phyloP scores from a whole-genome alignment of 1,140 invertebrate genomes.

The Periplaneta americana region DNA sequence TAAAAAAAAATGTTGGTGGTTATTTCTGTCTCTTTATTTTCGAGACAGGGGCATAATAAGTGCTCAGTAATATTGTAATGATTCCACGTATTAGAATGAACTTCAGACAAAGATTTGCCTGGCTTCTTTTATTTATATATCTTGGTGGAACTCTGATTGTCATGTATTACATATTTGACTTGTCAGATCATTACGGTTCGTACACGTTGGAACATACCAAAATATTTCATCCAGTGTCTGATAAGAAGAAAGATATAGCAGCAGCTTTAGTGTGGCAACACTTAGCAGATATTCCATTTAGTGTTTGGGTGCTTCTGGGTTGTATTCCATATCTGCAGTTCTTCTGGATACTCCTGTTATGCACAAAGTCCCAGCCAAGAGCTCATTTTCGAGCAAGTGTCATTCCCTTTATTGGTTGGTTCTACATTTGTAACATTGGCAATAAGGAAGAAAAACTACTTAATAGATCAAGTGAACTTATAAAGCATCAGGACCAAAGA shows the following conservation, averaged over 20 bases:
- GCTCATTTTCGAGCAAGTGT: conserved; percentile 9
- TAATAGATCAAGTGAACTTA: not conserved
- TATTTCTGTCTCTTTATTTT: not conserved
- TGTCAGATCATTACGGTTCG: conserved; percentile 10
- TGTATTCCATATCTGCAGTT: conserved; percentile 14
- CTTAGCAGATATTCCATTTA: conserved; percentile 12
- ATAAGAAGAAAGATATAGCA: not conserved
- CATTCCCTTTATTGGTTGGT: conserved; percentile 14
- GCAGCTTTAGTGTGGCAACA: conserved; percentile 11
- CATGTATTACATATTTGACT: conserved; percentile 14
- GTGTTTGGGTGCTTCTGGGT: conserved; percentile 9
- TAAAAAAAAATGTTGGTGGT: too few species aligned
- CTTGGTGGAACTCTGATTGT: conserved; percentile 6
- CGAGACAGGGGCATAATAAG: not conserved
- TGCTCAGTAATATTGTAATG: not conserved
- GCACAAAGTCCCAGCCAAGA: conserved; percentile 14
- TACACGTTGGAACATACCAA: conserved; percentile 13
- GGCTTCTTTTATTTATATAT: conserved; percentile 6
- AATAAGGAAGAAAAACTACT: not conserved
- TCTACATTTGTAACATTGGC: conserved; percentile 3
- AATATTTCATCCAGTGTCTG: conserved; percentile 8
- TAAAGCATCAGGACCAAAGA: not conserved
- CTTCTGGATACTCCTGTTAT: conserved; percentile 14
- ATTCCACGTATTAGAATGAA: conserved; percentile 13
- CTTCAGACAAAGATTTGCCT: conserved; percentile 15